Evolutionary conservation across 2,888 invertebrate species (phyloP), one percentile per base, ranked within the genome.

Genomic region (Drosophila vallismaia): DNA sequence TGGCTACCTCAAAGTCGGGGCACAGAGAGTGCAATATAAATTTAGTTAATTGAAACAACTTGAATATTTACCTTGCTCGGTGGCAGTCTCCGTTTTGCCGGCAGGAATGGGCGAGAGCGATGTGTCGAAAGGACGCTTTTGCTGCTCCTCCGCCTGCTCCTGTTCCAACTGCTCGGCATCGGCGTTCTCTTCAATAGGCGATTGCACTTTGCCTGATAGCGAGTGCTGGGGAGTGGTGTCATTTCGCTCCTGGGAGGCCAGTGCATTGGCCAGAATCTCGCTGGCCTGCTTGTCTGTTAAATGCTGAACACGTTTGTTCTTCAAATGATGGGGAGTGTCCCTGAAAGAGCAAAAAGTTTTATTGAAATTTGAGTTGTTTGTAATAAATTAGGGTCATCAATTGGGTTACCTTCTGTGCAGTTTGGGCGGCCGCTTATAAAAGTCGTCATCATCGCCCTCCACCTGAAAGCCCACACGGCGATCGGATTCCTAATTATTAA

Each of bases 281-380:
- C 94, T 94, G 82, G 95, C 94, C 88, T 95, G 94, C 91, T 95
- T 95, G 89, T 95, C 95, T 75, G 93, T 92, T 75, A 93, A 91
- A 71, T 93, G 91, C 90, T 95, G 94, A 86, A 99, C 96, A 89
- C 99, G 95, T 92, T 99, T 99, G 93, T 98, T 98, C 94, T 99
- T 99, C 90, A 98, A 94, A 92, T 99, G 99, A 93, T 99, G 99
- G 51, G 99, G 99, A 24, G 99, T 99, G 93, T 99, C 99, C 88
- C 99, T 95, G 70, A 96, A 95, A 19, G 7, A 6, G 71, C 98
- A n/a, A 4, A 8, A 57, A 19, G 2, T 19, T 19, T 1, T 1
- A 1, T 19, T 2, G 19, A 19, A 19, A 19, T 1, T 19, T 19
- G n/a, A n/a, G n/a, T n/a, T n/a, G n/a, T n/a, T 19, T 19, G 2